phyloP scores from a whole-genome alignment of 2,888 invertebrate genomes.

The Diloba caeruleocephala region DNA sequence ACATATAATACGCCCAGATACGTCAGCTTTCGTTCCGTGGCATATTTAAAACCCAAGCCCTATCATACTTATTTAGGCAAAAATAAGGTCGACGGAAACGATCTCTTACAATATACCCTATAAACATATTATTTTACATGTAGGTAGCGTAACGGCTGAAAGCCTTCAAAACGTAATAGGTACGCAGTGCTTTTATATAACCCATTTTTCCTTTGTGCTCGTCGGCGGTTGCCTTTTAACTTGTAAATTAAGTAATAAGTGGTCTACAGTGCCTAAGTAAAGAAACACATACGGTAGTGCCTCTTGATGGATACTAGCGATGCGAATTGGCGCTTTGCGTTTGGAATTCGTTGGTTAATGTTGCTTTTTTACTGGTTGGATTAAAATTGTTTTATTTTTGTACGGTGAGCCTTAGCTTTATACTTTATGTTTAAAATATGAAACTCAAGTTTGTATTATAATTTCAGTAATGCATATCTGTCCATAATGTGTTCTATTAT shows the following conservation, averaged over 20 bases:
- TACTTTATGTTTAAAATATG: too few species aligned
- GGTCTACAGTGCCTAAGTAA: slow-evolving; percentile 53
- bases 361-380: background rate
- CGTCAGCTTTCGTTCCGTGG: background rate
- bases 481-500: too few species aligned
- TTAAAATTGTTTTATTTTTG: too few species aligned
- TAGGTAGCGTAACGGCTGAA: slow-evolving; percentile 47
- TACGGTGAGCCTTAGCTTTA: too few species aligned
- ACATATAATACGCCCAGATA: background rate
- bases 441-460: too few species aligned
- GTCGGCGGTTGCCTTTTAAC: slow-evolving; percentile 55
- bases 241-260: slow-evolving; percentile 66
- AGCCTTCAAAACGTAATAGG: slow-evolving; percentile 55
- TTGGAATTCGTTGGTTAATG: background rate
- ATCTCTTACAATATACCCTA: slow-evolving; percentile 38
- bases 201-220: slow-evolving; percentile 60
- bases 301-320: slow-evolving; percentile 8
- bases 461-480: too few species aligned
- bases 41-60: slow-evolving; percentile 27
- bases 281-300: slow-evolving; percentile 40
- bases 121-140: slow-evolving; percentile 54
- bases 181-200: slow-evolving; percentile 57
- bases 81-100: slow-evolving; percentile 39
- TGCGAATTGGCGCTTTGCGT: background rate
- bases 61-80: slow-evolving; percentile 30